Evolutionary conservation across 2,797 vertebrate genomes (phyloP).

Genomic region (Phaenicophaeus curvirostris): DNA sequence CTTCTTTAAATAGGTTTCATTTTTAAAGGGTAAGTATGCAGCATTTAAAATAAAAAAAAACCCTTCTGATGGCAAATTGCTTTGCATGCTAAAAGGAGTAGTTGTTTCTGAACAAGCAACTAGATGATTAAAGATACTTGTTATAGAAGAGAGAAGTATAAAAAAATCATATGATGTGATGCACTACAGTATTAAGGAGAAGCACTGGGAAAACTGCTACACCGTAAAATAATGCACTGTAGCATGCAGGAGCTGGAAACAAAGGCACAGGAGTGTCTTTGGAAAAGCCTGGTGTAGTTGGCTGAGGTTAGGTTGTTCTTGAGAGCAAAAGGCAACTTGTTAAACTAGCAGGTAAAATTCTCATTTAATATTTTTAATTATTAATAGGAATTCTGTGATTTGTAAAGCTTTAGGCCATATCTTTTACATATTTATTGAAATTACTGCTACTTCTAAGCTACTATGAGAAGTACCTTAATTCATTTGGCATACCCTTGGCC

Average conservation of each 20-base stretch:
- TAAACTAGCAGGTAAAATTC: slow-evolving; percentile 3
- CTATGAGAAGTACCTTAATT: slow-evolving; percentile 22
- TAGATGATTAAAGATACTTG: not conserved
- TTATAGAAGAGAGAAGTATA: not conserved
- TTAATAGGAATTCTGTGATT: slow-evolving; percentile 5
- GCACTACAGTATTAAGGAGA: not conserved
- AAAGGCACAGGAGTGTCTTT: not conserved
- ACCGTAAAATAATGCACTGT: not conserved
- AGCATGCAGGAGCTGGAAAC: not conserved
- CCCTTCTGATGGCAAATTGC: not conserved
- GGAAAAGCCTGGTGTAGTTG: not conserved
- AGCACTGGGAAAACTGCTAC: not conserved
- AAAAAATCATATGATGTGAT: not conserved
- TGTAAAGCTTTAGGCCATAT: not conserved
- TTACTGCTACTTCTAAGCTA: not conserved
- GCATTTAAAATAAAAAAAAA: not conserved
- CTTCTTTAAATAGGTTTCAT: not conserved
- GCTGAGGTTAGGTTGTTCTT: not conserved
- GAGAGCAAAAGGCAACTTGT: not conserved
- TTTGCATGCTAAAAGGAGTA: not conserved
- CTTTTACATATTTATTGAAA: not conserved
- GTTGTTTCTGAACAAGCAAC: not conserved
- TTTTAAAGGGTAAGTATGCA: not conserved
- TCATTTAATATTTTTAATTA: slow-evolving; percentile 12
- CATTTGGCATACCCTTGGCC: slow-evolving; percentile 18